Evolutionary conservation across 2,797 vertebrate species (phyloP).

Genomic region (Phylloscopus collybita): DNA sequence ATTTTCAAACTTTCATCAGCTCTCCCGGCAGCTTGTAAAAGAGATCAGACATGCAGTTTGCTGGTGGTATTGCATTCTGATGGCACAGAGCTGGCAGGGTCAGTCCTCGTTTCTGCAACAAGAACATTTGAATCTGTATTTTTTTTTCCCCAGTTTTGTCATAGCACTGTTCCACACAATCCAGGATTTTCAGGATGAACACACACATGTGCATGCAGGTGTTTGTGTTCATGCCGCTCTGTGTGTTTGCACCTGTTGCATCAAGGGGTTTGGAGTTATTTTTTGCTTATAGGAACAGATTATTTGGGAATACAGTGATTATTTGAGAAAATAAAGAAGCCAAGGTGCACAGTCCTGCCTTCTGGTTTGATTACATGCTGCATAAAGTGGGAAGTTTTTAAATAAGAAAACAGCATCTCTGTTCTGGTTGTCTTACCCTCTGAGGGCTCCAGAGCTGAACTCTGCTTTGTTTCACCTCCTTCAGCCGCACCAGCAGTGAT

Average conservation of each 20-base stretch:
- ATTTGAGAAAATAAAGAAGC: neutral
- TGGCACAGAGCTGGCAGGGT: neutral
- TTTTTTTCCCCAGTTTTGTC: neutral
- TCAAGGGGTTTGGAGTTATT: neutral
- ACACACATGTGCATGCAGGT: neutral
- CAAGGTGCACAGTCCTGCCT: neutral
- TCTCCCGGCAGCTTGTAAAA: neutral
- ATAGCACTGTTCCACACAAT: neutral
- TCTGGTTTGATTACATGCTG: neutral
- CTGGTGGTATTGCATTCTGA: neutral
- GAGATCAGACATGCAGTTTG: neutral
- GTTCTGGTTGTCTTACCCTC: neutral
- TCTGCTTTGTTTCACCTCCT: neutral
- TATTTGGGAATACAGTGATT: neutral
- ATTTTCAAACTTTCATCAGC: conserved; percentile 7
- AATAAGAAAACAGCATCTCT: neutral
- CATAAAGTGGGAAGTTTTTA: neutral
- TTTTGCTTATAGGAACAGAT: neutral
- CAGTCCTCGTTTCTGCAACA: neutral
- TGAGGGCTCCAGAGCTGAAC: neutral
- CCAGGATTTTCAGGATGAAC: neutral
- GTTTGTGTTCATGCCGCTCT: fast-evolving
- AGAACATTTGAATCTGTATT: neutral
- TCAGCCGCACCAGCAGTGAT: neutral
- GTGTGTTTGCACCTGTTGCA: neutral